Percentiles rank a stretch among this genome's conserved stretches.
These are phyloP conservation scores for Aplocera efformata DNA, from an alignment of 2,888 invertebrate genomes.

Conservation along the genomic window DNA sequence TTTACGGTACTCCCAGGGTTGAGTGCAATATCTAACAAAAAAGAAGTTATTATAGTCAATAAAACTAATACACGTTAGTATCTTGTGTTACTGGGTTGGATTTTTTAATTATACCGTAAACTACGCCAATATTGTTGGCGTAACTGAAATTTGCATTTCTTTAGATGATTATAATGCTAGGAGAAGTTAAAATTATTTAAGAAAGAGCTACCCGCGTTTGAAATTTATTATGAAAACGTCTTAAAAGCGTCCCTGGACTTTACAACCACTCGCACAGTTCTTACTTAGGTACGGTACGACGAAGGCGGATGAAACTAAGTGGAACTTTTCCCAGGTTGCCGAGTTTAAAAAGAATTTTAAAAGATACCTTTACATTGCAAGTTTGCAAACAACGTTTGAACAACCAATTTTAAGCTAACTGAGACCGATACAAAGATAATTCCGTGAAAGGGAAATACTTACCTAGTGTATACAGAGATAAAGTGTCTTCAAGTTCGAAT, in stretches of 20 bases:
- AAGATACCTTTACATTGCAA: slow-evolving; percentile 53
- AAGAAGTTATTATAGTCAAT: no score
- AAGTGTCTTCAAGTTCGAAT: not conserved
- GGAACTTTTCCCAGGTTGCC: slow-evolving; percentile 70
- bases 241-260: slow-evolving; percentile 66
- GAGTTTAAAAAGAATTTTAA: slow-evolving; percentile 71
- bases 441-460: not conserved
- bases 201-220: slow-evolving; percentile 29
- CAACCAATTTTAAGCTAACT: slow-evolving; percentile 25
- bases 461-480: not conserved
- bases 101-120: no score
- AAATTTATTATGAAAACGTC: slow-evolving; percentile 64
- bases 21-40: no score
- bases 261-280: slow-evolving; percentile 62
- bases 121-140: no score
- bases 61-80: no score
- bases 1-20: slow-evolving; percentile 2
- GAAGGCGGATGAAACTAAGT: slow-evolving; percentile 65
- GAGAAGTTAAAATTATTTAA: slow-evolving; percentile 21
- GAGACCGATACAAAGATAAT: slow-evolving; percentile 13
- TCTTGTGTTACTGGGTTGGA: no score
- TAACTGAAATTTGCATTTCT: no score
- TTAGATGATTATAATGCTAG: no score
- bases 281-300: slow-evolving; percentile 62
- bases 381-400: slow-evolving; percentile 52